phyloP scores from a whole-genome alignment of 2,888 invertebrate species.

The Drosophila macrospina region DNA sequence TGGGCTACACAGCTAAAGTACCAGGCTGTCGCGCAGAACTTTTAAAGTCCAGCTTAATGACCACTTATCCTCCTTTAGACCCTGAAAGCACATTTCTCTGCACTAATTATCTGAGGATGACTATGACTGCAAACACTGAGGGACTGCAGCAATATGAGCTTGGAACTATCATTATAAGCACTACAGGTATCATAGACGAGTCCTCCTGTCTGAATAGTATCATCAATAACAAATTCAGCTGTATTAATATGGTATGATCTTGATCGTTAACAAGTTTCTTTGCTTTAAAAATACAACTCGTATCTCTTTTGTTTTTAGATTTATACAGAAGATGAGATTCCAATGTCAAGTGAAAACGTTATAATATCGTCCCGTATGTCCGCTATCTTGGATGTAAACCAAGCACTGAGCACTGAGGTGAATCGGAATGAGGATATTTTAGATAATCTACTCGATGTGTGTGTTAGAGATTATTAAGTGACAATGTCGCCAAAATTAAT shows the following conservation, averaged over 20 bases:
- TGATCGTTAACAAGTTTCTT: neutral
- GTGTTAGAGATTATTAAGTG: constrained; percentile 78
- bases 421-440: constrained; percentile 79
- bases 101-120: constrained; percentile 24
- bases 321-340: constrained; percentile 68
- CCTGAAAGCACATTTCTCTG: constrained; percentile 17
- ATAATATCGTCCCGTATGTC: constrained; percentile 69
- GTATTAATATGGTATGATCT: constrained; percentile 64
- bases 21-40: too few relatives aligned
- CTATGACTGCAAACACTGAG: constrained; percentile 19
- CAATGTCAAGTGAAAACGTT: constrained; percentile 63
- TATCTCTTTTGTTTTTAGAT: constrained; percentile 44
- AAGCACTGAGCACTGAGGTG: constrained; percentile 71
- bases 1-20: too few relatives aligned
- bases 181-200: constrained; percentile 45
- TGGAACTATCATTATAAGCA: constrained; percentile 71
- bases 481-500: constrained; percentile 28
- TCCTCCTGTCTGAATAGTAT: constrained; percentile 40
- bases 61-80: too few relatives aligned
- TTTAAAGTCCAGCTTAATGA: too few relatives aligned
- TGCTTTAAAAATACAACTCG: neutral
- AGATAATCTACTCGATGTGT: constrained; percentile 82
- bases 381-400: constrained; percentile 29
- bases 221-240: constrained; percentile 43
- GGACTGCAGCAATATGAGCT: constrained; percentile 60